Percentiles rank a stretch among this genome's conserved stretches.
phyloP scores from a whole-genome alignment of 92 coral and sea anemone species.

The Bergia sp. region DNA sequence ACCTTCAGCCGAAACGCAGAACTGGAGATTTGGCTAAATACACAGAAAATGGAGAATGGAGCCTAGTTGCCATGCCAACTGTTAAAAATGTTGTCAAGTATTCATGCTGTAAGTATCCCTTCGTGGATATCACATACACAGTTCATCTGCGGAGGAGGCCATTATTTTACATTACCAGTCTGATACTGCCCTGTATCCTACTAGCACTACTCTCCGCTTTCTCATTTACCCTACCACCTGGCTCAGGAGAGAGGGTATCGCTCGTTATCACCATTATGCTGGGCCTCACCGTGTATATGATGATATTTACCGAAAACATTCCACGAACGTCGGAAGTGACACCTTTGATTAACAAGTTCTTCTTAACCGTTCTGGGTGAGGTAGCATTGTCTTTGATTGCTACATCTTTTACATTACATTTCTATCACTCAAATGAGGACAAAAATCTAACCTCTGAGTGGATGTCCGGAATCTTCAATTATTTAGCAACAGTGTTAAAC shows the following conservation, averaged over 20 bases:
- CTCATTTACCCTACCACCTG: conserved; percentile 89
- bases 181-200: conserved; percentile 89
- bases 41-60: conserved; percentile 93
- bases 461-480: conserved; percentile 63
- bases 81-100: conserved; percentile 67
- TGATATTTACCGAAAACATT: conserved; percentile 92
- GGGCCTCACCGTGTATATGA: conserved; percentile 93
- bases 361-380: conserved; percentile 79
- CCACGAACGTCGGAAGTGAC: conserved; percentile 86
- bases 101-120: conserved; percentile 79
- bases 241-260: conserved; percentile 91
- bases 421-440: conserved; percentile 81
- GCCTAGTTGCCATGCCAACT: conserved; percentile 66
- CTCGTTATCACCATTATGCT: conserved; percentile 86
- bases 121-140: conserved; percentile 79
- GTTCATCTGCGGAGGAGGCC: conserved; percentile 80
- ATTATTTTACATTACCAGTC: conserved; percentile 82
- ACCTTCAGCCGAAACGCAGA: conserved; percentile 59
- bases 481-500: conserved; percentile 60
- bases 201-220: conserved; percentile 77
- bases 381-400: conserved; percentile 76
- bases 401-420: conserved; percentile 81
- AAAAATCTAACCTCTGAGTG: conserved; percentile 63
- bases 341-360: conserved; percentile 86
- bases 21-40: conserved; percentile 84